Conservation (phyloP, 2,888 invertebrate genomes). For the Xylophagus ater region DNA sequence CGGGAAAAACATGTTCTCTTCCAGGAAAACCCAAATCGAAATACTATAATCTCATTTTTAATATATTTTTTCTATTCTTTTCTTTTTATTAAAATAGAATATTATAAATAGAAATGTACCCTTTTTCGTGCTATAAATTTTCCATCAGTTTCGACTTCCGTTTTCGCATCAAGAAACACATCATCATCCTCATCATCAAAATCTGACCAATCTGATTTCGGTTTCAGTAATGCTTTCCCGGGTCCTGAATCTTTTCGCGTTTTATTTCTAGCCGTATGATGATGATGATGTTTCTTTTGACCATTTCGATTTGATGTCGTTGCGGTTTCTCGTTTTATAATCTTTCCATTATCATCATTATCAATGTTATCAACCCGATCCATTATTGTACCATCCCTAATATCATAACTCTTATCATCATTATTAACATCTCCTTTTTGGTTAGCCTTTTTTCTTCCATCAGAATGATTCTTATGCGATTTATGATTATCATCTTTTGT, state of each 20-base stretch:
- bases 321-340: background rate
- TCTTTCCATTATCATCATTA: conserved; percentile 4
- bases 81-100: too few relatives aligned
- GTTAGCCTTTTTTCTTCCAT: conserved; percentile 1
- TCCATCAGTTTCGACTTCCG: conserved; percentile 28
- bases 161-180: conserved; percentile 36
- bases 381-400: too few relatives aligned
- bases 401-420: too few relatives aligned
- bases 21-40: too few relatives aligned
- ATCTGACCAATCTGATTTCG: conserved; percentile 10
- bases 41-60: too few relatives aligned
- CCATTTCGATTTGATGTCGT: background rate
- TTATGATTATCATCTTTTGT: conserved; percentile 8
- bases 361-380: too few relatives aligned
- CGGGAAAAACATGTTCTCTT: too few relatives aligned
- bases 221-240: conserved; percentile 6
- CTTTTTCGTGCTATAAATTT: conserved; percentile 10
- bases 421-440: background rate
- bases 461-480: conserved; percentile 1
- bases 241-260: background rate
- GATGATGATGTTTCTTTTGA: background rate
- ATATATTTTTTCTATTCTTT: too few relatives aligned
- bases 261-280: too few relatives aligned
- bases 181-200: conserved; percentile 30
- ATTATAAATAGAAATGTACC: too few relatives aligned